Conservation (phyloP, 2,888 invertebrate genomes). For the Rhamnusium bicolor region DNA sequence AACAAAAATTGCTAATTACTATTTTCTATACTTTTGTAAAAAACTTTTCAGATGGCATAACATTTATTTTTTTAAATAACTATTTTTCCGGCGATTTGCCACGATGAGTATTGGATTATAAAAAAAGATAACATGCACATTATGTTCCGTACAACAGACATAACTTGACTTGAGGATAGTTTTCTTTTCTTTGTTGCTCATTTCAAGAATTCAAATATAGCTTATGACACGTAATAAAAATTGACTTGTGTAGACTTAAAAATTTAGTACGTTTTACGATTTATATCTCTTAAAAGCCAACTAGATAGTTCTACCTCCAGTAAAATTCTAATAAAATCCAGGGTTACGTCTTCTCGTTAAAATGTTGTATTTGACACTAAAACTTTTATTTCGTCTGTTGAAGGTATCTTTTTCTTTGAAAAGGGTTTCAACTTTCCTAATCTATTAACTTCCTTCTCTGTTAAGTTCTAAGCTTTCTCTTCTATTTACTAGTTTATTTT, state of each 20-base stretch:
- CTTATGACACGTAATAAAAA: background rate
- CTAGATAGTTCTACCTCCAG: background rate
- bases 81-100: too few relatives aligned
- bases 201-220: background rate
- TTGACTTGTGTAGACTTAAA: background rate
- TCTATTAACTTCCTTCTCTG: slow-evolving; percentile 20
- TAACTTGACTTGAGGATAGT: too few relatives aligned
- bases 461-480: background rate
- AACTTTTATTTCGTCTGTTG: slow-evolving; percentile 32
- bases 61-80: too few relatives aligned
- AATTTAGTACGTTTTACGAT: slow-evolving; percentile 3
- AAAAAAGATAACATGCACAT: too few relatives aligned
- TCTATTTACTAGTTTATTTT: slow-evolving; percentile 26
- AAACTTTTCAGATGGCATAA: too few relatives aligned
- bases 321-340: slow-evolving; percentile 26
- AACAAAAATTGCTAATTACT: too few relatives aligned
- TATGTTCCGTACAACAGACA: too few relatives aligned
- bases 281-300: background rate
- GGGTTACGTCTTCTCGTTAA: slow-evolving; percentile 30
- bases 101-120: too few relatives aligned
- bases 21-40: too few relatives aligned
- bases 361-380: slow-evolving; percentile 36
- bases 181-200: too few relatives aligned
- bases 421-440: slow-evolving; percentile 32
- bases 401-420: slow-evolving; percentile 25